Base-by-base conservation (phyloP, 2,113 vertebrate genomes). In the Cephalopholis sonnerati region DNA sequence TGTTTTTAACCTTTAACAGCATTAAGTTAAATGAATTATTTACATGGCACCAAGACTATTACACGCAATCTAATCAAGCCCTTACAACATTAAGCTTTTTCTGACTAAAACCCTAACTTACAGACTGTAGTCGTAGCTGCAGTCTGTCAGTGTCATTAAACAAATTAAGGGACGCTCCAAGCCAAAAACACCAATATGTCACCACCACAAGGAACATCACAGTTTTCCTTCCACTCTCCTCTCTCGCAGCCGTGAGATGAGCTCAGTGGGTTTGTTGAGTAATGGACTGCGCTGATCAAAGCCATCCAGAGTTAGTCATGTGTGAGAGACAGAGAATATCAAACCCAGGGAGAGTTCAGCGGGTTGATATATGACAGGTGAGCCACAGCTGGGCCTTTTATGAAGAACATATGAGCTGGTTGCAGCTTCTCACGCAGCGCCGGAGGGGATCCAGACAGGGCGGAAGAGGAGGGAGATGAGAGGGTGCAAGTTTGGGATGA, bases 201-300 rank as follows among this genome's bases (percentile, higher is more conserved):
- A 57, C 48, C 7, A 66, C 8, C 3, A 55, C 54, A 54, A 44
- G 64, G 22, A 69, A 74, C 62, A 86, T 79, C 63, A 13, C 46
- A 55, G 77, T 54, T 59, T 68, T 66, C 50, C 74, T 59, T 66
- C 58, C 74, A 25, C 66, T 39, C 32, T 32, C 44, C 22, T 25
- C 66, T 46, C 54, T 39, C 7, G 16, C 65, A 39, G 83, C 81
- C 27, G 6, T 6, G 63, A 54, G 81, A 86, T 83, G 89, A 88
- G 77, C 86, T 87, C 87, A 92, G 77, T 71, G 83, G 83, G 44
- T 84, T 50, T 82, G 78, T 72, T 79, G 93, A 93, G 96, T 97
- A 93, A 97, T 96, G 92, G 97, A 32, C 75, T 27, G 71, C 27
- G 48, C 95, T 91, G 97, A 97, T 96, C 75, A 83, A 86, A 89